phyloP scores from a whole-genome alignment of 2,888 invertebrate species.

The Lycaena phlaeas region DNA sequence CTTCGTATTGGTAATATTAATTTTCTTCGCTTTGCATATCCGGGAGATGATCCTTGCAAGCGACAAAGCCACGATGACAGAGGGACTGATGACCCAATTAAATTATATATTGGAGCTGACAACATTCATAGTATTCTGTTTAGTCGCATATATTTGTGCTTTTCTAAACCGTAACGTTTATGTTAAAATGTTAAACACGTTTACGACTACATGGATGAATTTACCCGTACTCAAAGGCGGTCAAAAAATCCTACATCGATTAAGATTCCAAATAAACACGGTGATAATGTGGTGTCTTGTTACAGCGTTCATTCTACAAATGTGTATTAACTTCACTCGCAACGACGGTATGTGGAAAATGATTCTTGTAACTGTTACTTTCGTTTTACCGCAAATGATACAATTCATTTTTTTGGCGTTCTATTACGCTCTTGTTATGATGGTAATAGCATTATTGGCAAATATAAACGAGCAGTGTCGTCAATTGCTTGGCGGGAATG shows the following conservation, averaged over 20 bases:
- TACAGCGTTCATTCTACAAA: conserved; percentile 27
- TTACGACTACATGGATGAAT: conserved; percentile 30
- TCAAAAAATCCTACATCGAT: conserved; percentile 24
- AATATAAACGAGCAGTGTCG: conserved; percentile 32
- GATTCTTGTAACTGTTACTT: conserved; percentile 36
- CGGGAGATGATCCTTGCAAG: conserved; percentile 27
- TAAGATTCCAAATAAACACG: conserved; percentile 31
- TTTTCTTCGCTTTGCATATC: conserved; percentile 36
- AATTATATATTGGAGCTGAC: conserved; percentile 46
- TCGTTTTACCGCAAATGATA: conserved; percentile 41
- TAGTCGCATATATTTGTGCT: conserved; percentile 33
- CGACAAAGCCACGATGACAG: conserved; percentile 30
- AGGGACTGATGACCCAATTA: conserved; percentile 37
- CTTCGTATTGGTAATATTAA: conserved; percentile 26
- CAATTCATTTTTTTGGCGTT: conserved; percentile 39
- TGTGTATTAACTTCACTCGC: conserved; percentile 37
- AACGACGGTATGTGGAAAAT: conserved; percentile 41
- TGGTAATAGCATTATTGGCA: conserved; percentile 32
- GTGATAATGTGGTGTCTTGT: conserved; percentile 24
- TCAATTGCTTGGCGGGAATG: conserved; percentile 17
- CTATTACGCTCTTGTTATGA: conserved; percentile 37
- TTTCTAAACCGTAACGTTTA: conserved; percentile 35
- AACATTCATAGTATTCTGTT: conserved; percentile 27
- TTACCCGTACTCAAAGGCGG: conserved; percentile 23
- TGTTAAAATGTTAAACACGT: conserved; percentile 37